Percentiles rank a stretch among this genome's conserved stretches.
These are phyloP conservation scores for Cryptocephalus primarius DNA, from an alignment of 2,888 invertebrate genomes.

Conservation along the genomic window DNA sequence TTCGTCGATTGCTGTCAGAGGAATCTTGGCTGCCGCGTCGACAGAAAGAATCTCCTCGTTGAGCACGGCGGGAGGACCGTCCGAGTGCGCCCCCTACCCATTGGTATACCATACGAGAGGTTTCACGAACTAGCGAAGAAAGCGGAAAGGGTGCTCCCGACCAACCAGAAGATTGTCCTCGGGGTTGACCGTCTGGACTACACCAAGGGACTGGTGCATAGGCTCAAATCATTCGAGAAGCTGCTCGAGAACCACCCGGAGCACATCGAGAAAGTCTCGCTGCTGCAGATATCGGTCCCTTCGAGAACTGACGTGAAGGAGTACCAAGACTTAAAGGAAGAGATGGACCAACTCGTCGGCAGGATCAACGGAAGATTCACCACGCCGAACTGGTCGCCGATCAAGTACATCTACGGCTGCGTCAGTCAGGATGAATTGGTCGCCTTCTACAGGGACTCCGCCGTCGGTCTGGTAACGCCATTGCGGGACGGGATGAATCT, in stretches of 20 bases:
- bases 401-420: slow-evolving; percentile 76
- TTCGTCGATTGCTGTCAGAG: slow-evolving; percentile 87
- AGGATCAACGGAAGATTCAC: slow-evolving; percentile 82
- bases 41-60: slow-evolving; percentile 74
- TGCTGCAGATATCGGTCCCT: slow-evolving; percentile 80
- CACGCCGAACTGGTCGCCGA: slow-evolving; percentile 87
- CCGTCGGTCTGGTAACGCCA: slow-evolving; percentile 80
- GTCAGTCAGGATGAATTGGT: slow-evolving; percentile 79
- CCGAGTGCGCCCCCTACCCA: slow-evolving; percentile 72
- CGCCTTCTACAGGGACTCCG: slow-evolving; percentile 76
- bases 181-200: slow-evolving; percentile 55
- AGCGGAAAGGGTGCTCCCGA: slow-evolving; percentile 50
- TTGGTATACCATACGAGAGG: slow-evolving; percentile 80
- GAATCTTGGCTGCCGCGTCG: slow-evolving; percentile 76
- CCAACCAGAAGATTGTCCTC: slow-evolving; percentile 69
- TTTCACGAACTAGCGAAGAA: slow-evolving; percentile 72
- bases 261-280: slow-evolving; percentile 70
- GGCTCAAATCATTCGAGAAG: slow-evolving; percentile 72
- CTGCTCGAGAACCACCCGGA: slow-evolving; percentile 75
- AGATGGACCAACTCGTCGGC: slow-evolving; percentile 82
- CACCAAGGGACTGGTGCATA: slow-evolving; percentile 50
- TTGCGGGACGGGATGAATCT: slow-evolving; percentile 85
- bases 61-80: slow-evolving; percentile 82
- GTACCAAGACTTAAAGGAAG: slow-evolving; percentile 80
- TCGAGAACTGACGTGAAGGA: slow-evolving; percentile 84